Base-by-base conservation (phyloP, 2,113 vertebrate genomes). In the Nansenia antarctica region DNA sequence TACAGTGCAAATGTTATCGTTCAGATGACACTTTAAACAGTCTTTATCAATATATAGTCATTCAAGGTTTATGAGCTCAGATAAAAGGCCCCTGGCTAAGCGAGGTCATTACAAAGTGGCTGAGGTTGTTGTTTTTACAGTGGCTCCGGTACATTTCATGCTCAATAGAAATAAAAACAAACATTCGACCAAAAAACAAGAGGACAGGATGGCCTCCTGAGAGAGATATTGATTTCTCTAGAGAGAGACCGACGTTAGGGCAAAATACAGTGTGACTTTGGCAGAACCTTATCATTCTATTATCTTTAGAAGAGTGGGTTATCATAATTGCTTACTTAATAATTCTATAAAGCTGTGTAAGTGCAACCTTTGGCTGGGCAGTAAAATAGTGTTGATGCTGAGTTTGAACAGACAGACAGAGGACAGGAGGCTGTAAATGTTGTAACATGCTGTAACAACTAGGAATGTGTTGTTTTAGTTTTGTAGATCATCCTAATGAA, bases 21-120 rank as follows among this genome's bases (percentile, higher is more conserved):
- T 91, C 91, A 91, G 91, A 95, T 93, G 93, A 93, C 94, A 96
- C 94, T 95, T 98, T 96, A 98, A 98, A 97, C 94, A 95, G 93
- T 86, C 88, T 94, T 99, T 98, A 98, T 99, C 95, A 74, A 93
- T 95, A 94, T 94, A 94, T 94, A 92, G 93, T 96, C 96, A 96
- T 96, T 98, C 95, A 95, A 93, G 91, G 93, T 98, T 99, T 98
- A 98, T 95, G 96, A 95, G 94, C 92, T 86, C 94, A 94, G 96
- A 97, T 98, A 96, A 97, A 94, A 93, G 90, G 92, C 91, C 93
- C 93, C 93, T 81, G 90, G 88, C 89, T 88, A 74, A 74, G 80
- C 84, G 77, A 86, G 89, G 93, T 94, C 90, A 92, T 93, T 92
- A 90, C 91, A 92, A 90, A 53, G 62, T 64, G 11, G 53, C 45